Conservation (phyloP, 2,888 invertebrate genomes). For the Ophion costatus region DNA sequence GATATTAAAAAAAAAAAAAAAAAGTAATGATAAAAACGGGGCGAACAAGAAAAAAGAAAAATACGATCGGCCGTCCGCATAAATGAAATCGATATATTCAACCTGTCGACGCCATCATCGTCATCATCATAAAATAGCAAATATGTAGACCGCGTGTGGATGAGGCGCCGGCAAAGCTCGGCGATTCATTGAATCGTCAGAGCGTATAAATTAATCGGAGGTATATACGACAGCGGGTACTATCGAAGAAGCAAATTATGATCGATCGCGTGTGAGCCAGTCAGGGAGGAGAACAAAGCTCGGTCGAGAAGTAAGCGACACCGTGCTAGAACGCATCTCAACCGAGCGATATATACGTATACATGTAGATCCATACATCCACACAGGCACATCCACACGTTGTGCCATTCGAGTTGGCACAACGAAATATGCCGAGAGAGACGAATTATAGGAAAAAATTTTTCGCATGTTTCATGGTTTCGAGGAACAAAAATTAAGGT, state of each 20-base stretch:
- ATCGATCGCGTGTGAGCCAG: conserved; percentile 52
- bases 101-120: conserved; percentile 37
- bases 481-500: background rate
- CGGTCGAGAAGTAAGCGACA: conserved; percentile 15
- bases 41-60: background rate
- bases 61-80: conserved; percentile 23
- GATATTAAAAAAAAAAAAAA: background rate
- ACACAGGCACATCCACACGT: too few relatives aligned
- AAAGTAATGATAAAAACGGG: background rate
- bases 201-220: conserved; percentile 62
- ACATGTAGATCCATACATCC: background rate
- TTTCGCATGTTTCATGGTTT: background rate
- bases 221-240: conserved; percentile 18
- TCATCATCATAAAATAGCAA: conserved; percentile 30
- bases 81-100: conserved; percentile 38
- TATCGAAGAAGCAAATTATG: conserved; percentile 63
- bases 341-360: conserved; percentile 1
- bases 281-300: conserved; percentile 35
- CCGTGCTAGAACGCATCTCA: conserved; percentile 3
- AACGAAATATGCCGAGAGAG: background rate
- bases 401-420: background rate
- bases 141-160: conserved; percentile 1
- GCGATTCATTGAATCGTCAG: conserved; percentile 56
- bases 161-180: conserved; percentile 27
- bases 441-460: background rate